Percentiles rank a stretch among this genome's conserved stretches.
Conservation (phyloP, 1,140 invertebrate genomes). For the Bombus vancouverensis region DNA sequence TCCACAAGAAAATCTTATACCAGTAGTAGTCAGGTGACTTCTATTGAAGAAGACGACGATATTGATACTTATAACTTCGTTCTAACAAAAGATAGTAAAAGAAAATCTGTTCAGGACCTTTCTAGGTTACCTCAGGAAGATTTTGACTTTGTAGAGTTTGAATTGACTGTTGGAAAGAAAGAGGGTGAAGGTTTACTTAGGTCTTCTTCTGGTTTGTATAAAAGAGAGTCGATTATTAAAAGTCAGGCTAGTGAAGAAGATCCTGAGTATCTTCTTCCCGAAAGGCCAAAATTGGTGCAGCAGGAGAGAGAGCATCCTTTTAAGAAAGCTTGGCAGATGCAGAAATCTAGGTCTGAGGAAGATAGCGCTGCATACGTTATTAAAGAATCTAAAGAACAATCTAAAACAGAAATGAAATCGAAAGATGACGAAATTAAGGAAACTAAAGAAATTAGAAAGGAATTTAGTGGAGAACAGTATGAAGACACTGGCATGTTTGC, state of each 20-base stretch:
- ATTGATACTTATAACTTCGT: conserved; percentile 69
- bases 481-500: conserved; percentile 43
- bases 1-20: conserved; percentile 57
- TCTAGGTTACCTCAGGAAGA: conserved; percentile 71
- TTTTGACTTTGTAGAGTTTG: conserved; percentile 39
- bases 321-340: conserved; percentile 81
- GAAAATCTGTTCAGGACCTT: conserved; percentile 76
- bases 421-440: conserved; percentile 34
- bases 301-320: conserved; percentile 81
- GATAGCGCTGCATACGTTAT: conserved; percentile 74
- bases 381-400: conserved; percentile 65
- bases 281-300: conserved; percentile 79
- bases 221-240: conserved; percentile 80
- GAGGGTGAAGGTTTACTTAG: conserved; percentile 57
- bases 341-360: conserved; percentile 80
- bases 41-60: conserved; percentile 71
- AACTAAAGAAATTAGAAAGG: conserved; percentile 1
- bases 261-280: conserved; percentile 79
- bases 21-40: conserved; percentile 70
- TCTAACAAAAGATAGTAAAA: conserved; percentile 72
- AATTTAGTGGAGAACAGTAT: conserved; percentile 45
- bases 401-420: conserved; percentile 30
- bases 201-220: conserved; percentile 74
- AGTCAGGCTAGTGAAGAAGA: conserved; percentile 82
- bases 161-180: conserved; percentile 59